Base-by-base conservation (phyloP, 2,113 vertebrate genomes). In the Salvelinus namaycush region DNA sequence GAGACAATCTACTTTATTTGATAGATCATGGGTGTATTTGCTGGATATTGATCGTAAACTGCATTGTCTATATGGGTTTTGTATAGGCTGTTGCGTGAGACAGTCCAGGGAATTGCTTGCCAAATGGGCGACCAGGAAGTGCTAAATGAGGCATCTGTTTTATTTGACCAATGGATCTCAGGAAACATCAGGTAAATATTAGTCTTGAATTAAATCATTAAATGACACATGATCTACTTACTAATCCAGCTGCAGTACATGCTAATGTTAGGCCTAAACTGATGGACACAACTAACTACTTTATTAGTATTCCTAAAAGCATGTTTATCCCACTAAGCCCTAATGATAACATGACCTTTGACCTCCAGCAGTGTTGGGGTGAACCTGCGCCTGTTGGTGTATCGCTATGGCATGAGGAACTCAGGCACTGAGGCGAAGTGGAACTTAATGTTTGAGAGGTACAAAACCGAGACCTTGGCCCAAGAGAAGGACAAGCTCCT, bases 401-500 rank as follows among this genome's bases (percentile, higher is more conserved):
- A 99, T 76, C 95, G 89, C 4, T 99, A 97, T 4, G 98, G 98
- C 9, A 99, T 99, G 97, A 94, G 95, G 91, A 92, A 86, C n/a
- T 90, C 94, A 0, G 92, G 92, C n/a, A 82, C 90, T 1, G 88
- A 92, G 27, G 0, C 9, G 3, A 91, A 93, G 0, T 99, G 98
- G 98, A 87, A 95, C 66, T 73, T 86, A 0, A 96, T 96, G 93
- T 95, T 99, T 6, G 0, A 92, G 44, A 90, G 89, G 79, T 99
- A 99, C 84, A 90, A 89, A 83, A 68, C 80, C 0, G 87, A 92
- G 0, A 27, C 94, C 20, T 87, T 99, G 84, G 98, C 98, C 1
- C 98, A 99, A 87, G 98, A 99, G 85, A 99, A 99, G 86, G 97
- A 97, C 90, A 99, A 99, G 80, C 89, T 99, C 59, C 92, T 99